Percentiles rank a stretch among this genome's conserved stretches.
These are phyloP conservation scores for Drosophila nasuta DNA, from an alignment of 1,140 invertebrate genomes.

Conservation along the genomic window DNA sequence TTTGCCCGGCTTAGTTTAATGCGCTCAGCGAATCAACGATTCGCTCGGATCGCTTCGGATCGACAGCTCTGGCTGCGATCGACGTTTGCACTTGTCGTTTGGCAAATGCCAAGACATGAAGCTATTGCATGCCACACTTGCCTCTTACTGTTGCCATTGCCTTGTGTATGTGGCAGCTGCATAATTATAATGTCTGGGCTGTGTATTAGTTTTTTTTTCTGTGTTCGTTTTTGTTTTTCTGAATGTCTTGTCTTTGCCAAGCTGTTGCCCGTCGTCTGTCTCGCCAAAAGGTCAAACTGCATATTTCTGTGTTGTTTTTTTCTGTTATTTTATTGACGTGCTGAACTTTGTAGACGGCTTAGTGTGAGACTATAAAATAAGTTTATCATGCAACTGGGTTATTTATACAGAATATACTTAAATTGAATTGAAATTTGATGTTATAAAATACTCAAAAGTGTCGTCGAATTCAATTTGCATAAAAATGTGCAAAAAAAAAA, in stretches of 20 bases:
- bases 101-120: slow-evolving; percentile 70
- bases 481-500: slow-evolving; percentile 21
- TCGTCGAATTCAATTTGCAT: slow-evolving; percentile 10
- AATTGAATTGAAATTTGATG: neutral
- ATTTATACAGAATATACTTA: neutral
- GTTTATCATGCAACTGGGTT: slow-evolving; percentile 37
- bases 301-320: slow-evolving; percentile 37
- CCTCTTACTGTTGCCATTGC: neutral
- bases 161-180: slow-evolving; percentile 74
- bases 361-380: slow-evolving; percentile 38
- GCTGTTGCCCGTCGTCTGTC: slow-evolving; percentile 40
- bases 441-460: slow-evolving; percentile 3
- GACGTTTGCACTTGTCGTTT: slow-evolving; percentile 76
- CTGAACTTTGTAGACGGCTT: slow-evolving; percentile 45
- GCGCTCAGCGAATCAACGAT: slow-evolving; percentile 51
- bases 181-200: slow-evolving; percentile 80
- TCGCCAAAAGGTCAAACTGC: slow-evolving; percentile 54
- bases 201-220: slow-evolving; percentile 24
- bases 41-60: slow-evolving; percentile 58
- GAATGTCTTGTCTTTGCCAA: slow-evolving; percentile 40
- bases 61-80: slow-evolving; percentile 46
- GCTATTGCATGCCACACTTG: slow-evolving; percentile 56
- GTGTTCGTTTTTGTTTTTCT: slow-evolving; percentile 5
- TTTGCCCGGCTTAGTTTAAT: slow-evolving; percentile 71
- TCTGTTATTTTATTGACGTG: slow-evolving; percentile 35